phyloP scores from a whole-genome alignment of 2,113 vertebrate species.

The Axis porcinus region DNA sequence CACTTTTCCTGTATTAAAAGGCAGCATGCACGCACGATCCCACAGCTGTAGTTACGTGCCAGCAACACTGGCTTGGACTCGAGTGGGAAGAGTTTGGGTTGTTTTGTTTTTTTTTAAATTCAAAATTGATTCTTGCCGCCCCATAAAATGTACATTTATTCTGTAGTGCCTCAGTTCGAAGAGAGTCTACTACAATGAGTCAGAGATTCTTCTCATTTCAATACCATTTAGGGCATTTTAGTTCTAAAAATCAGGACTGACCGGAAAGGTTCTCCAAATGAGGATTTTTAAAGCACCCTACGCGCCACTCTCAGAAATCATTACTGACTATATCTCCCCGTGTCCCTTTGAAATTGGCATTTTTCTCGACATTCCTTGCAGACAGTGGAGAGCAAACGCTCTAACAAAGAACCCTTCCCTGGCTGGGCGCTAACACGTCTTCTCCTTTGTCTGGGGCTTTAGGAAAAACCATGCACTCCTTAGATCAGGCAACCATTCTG shows the following conservation, averaged over 20 bases:
- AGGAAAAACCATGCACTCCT: neutral
- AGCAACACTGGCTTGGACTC: neutral
- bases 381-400: neutral
- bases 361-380: conserved; percentile 6
- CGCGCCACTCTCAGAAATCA: neutral
- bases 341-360: neutral
- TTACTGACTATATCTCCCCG: neutral
- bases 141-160: neutral
- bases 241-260: neutral
- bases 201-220: neutral
- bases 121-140: neutral
- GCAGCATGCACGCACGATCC: rapidly evolving
- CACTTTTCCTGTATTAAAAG: neutral
- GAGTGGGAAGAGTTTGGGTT: neutral
- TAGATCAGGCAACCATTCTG: conserved; percentile 20
- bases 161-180: neutral
- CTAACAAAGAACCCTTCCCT: conserved; percentile 28
- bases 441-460: conserved; percentile 52
- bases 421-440: neutral
- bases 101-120: neutral
- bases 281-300: neutral
- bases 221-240: neutral
- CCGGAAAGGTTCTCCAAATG: neutral
- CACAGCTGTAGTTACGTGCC: neutral
- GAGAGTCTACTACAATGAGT: neutral